Base-by-base conservation (phyloP, 2,113 vertebrate genomes). In the Harpagus bidentatus region DNA sequence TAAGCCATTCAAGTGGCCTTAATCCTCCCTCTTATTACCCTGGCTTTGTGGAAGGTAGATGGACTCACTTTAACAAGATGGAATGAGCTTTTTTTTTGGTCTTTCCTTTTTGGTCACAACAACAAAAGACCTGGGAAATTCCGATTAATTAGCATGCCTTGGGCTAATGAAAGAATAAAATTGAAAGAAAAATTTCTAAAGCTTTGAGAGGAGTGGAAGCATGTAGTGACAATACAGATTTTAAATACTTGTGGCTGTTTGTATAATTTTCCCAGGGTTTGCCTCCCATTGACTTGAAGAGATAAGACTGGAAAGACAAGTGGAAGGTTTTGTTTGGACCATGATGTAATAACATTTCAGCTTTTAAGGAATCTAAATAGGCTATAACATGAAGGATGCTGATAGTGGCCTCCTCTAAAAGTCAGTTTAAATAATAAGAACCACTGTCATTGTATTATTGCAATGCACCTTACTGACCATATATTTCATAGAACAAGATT, bases 181-280 rank as follows among this genome's bases (percentile, higher is more conserved):
- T 84, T 47, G 82, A 96, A 98, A 98, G 86, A 96, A 96, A 97
- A 97, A 95, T 97, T 72, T 97, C 91, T 76, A 83, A 93, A 95
- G 93, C 95, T 97, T 95, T 91, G 72, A 84, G 88, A 97, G 79
- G 89, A 95, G 55, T 93, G 36, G 79, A 93, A 89, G 59, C 67
- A 94, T 82, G 74, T 85, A 93, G 86, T 63, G 86, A 97, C 95
- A 98, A 97, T 96, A 91, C 79, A 90, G 86, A 91, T 96, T 98
- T 98, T 92, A 98, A 98, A 96, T 98, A 97, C 95, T 98, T 98
- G 82, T 95, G 81, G 63, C 84, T 97, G 86, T 96, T 98, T 97
- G 96, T 98, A 81, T 98, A 63, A 95, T 97, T 98, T 98, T 98
- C 97, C 96, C 97, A 98, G 96, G 95, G 74, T 96, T 98, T 97